These are phyloP conservation scores for Drosophila leonis DNA, from an alignment of 2,888 invertebrate species.

Conservation along the genomic window DNA sequence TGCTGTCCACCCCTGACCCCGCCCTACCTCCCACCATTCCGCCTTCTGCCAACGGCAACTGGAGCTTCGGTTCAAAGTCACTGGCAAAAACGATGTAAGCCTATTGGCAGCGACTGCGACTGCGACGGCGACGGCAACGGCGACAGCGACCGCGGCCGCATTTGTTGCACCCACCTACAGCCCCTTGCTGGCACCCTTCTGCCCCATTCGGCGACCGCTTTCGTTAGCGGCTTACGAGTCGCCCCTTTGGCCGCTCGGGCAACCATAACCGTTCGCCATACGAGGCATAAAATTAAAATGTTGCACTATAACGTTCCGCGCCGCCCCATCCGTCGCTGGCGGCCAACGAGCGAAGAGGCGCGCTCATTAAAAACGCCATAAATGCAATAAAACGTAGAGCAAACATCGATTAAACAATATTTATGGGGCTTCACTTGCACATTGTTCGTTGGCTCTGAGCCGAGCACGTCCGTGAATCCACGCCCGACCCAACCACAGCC, in stretches of 20 bases:
- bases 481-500: slow-evolving; percentile 23
- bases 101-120: slow-evolving; percentile 50
- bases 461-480: slow-evolving; percentile 64
- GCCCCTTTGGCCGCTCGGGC: slow-evolving; percentile 37
- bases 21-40: background rate
- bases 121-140: slow-evolving; percentile 32
- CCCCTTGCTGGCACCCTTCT: background rate
- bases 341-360: slow-evolving; percentile 57
- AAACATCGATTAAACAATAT: slow-evolving; percentile 86
- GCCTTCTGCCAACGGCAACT: slow-evolving; percentile 23
- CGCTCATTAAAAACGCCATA: slow-evolving; percentile 86
- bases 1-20: background rate
- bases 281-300: slow-evolving; percentile 83
- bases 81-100: slow-evolving; percentile 82
- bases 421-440: slow-evolving; percentile 85
- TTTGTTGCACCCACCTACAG: slow-evolving; percentile 30
- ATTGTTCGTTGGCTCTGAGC: slow-evolving; percentile 79
- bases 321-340: slow-evolving; percentile 5
- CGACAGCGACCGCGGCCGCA: slow-evolving; percentile 39
- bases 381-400: slow-evolving; percentile 86
- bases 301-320: slow-evolving; percentile 65
- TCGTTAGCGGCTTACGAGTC: slow-evolving; percentile 56
- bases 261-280: slow-evolving; percentile 50
- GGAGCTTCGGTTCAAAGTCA: slow-evolving; percentile 80
- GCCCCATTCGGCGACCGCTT: slow-evolving; percentile 20